Base-by-base conservation (phyloP, 2,113 vertebrate genomes). In the Eurystomus gularis region DNA sequence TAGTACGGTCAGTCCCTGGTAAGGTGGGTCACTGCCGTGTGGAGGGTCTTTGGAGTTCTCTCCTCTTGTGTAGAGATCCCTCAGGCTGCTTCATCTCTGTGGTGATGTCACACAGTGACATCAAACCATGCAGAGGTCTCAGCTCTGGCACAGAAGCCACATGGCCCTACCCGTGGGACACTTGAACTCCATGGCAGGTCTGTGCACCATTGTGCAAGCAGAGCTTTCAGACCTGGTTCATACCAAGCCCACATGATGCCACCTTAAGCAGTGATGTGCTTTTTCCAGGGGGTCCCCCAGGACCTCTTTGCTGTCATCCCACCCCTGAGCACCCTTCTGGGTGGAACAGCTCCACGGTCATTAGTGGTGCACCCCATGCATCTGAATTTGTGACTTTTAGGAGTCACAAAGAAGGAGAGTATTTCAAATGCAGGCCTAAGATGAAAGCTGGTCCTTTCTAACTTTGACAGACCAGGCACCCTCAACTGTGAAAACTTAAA, bases 91-190 rank as follows among this genome's bases (percentile, higher is more conserved):
- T 68, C 48, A 52, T 35, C 23, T 48, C 33, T 7, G 0, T 64
- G 25, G 10, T 23, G 37, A 21, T 7, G 13, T 23, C 57, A 44
- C 23, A 17, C 7, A 16, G 23, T 11, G 21, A 49, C 5, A 6
- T 24, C 65, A 71, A 42, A 49, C 10, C 25, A 33, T 0, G 11
- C 26, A n/a, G 37, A 28, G 18, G 11, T 58, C 40, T 19, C 39
- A 69, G 23, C 54, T 72, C 17, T 37, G 29, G 40, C 31, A 21
- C 39, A 46, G 75, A 26, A 52, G 54, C 54, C 5, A 0, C 19
- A 17, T 40, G 35, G 33, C 25, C 1, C 0, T 40, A 13, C 37
- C 26, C 40, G 31, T 6, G 29, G 12, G 55, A 40, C 4, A 2
- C 14, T 29, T 37, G 35, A 79, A 39, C 31, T 49, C 49, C 33